Conservation (phyloP, 1,140 invertebrate species). For the Bombus sylvicola region DNA sequence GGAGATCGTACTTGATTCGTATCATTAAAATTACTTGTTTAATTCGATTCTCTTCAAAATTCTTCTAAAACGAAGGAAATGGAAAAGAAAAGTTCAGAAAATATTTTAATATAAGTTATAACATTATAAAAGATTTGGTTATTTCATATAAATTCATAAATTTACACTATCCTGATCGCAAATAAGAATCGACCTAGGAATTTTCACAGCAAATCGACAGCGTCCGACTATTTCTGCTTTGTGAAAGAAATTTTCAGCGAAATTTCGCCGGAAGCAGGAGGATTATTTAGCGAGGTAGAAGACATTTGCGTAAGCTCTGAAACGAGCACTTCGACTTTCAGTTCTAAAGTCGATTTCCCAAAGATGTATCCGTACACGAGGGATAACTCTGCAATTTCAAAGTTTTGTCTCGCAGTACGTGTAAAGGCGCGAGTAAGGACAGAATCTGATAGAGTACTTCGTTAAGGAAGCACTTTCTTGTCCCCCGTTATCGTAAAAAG, state of each 20-base stretch:
- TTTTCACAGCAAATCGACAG: not conserved
- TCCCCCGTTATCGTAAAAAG: constrained; percentile 51
- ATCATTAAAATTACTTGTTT: no score
- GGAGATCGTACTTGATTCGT: no score
- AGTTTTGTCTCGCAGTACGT: constrained; percentile 50
- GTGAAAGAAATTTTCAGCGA: constrained; percentile 14
- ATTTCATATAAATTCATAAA: not conserved
- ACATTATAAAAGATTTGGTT: not conserved
- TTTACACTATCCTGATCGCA: not conserved
- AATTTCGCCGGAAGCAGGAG: constrained; percentile 13
- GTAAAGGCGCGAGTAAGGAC: constrained; percentile 49
- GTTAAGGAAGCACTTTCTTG: constrained; percentile 47
- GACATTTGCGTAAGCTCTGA: constrained; percentile 32
- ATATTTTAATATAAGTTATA: not conserved
- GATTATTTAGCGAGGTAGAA: constrained; percentile 33
- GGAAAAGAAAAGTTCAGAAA: no score
- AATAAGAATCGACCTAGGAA: not conserved
- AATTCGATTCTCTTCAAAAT: no score
- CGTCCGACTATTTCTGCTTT: not conserved
- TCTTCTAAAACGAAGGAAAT: no score
- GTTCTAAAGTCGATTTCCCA: constrained; percentile 59
- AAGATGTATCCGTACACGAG: constrained; percentile 43
- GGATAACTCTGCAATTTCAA: constrained; percentile 55
- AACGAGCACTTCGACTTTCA: constrained; percentile 43
- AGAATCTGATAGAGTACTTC: constrained; percentile 46